Evolutionary conservation across 2,888 invertebrate genomes (phyloP).

Genomic region (Dryobota labecula): DNA sequence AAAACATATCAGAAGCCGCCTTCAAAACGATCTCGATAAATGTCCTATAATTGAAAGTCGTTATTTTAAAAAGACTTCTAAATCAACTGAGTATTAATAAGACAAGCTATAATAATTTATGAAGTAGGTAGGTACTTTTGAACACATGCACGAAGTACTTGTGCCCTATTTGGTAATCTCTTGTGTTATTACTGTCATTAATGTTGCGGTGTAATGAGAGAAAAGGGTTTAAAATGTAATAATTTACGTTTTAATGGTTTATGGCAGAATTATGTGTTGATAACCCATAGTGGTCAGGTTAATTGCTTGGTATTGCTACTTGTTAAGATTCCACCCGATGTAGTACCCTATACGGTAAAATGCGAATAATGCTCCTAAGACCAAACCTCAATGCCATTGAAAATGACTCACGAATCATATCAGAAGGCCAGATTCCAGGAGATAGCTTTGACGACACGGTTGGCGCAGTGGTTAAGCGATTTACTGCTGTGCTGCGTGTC

Average conservation of each 20-base stretch:
- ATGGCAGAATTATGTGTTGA: neutral
- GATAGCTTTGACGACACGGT: too few species aligned
- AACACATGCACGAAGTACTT: neutral
- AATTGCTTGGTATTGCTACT: neutral
- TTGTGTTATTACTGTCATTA: conserved; percentile 10
- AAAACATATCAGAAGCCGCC: conserved; percentile 8
- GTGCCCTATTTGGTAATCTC: conserved; percentile 17
- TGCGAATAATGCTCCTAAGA: neutral
- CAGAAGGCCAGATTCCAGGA: too few species aligned
- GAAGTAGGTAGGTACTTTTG: neutral
- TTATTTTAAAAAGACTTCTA: conserved; percentile 19
- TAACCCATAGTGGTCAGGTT: neutral
- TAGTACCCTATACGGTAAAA: neutral
- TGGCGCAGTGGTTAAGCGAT: too few species aligned
- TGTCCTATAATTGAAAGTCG: conserved; percentile 32
- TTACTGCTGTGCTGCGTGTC: too few species aligned
- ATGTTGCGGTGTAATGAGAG: neutral
- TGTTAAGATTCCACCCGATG: neutral
- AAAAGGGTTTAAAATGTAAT: conserved; percentile 10
- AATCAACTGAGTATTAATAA: conserved; percentile 30
- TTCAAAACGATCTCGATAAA: conserved; percentile 34
- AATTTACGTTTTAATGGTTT: neutral
- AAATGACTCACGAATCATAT: neutral
- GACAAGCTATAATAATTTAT: conserved; percentile 20
- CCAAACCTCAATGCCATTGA: neutral